phyloP scores from a whole-genome alignment of 2,797 vertebrate species.

The Orestias chungarensis region DNA sequence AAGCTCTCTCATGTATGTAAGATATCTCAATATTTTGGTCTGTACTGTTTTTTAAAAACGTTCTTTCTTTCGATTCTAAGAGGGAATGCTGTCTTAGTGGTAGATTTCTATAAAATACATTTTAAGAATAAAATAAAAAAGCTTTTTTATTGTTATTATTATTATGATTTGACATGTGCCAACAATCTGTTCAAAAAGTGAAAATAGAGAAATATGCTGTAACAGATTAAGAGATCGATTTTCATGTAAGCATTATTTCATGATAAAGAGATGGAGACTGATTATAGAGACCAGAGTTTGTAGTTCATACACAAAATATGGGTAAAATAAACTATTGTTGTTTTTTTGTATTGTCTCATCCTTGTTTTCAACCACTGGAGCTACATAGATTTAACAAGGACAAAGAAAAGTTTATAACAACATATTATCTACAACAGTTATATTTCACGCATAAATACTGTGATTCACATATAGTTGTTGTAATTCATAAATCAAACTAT shows the following conservation, averaged over 20 bases:
- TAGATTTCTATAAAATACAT: conserved; percentile 89
- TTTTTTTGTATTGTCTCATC: conserved; percentile 81
- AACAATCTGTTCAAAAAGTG: conserved; percentile 87
- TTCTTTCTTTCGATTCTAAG: conserved; percentile 71
- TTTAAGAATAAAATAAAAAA: conserved; percentile 80
- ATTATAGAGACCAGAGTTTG: conserved; percentile 97
- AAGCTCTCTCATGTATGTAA: conserved; percentile 85
- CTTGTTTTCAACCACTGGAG: conserved; percentile 56
- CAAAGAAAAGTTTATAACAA: background rate
- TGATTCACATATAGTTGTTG: background rate
- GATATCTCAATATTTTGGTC: conserved; percentile 76
- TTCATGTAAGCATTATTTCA: conserved; percentile 91
- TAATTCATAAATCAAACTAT: background rate
- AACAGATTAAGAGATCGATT: conserved; percentile 84
- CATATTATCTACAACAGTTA: background rate
- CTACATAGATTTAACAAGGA: background rate
- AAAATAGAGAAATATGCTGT: conserved; percentile 82
- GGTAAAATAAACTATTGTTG: conserved; percentile 99
- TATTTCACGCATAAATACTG: background rate
- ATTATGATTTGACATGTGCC: conserved; percentile 87
- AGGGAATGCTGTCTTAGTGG: conserved; percentile 89
- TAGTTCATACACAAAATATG: conserved; percentile 97
- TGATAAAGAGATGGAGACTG: conserved; percentile 84
- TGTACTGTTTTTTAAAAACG: conserved; percentile 56
- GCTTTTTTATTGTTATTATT: conserved; percentile 67